These are phyloP conservation scores for Hypanus sabinus DNA, from an alignment of 2,113 vertebrate genomes.

Conservation along the genomic window DNA sequence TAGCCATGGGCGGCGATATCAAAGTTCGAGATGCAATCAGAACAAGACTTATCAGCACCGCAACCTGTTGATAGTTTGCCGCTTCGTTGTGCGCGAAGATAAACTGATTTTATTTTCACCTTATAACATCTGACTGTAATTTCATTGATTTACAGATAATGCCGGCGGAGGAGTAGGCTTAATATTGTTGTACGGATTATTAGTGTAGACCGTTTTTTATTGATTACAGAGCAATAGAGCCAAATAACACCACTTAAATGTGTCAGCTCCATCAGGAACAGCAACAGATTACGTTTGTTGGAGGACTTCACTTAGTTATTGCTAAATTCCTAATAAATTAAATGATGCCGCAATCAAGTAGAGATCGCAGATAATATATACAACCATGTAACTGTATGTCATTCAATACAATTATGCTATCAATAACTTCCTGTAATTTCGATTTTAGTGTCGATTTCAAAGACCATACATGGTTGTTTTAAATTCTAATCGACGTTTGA, in stretches of 20 bases:
- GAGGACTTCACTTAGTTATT: too few relatives aligned
- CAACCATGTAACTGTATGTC: background rate
- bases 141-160: background rate
- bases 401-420: background rate
- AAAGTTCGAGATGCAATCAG: slow-evolving; percentile 30
- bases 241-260: background rate
- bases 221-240: background rate
- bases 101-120: background rate
- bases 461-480: background rate
- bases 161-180: background rate
- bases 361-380: slow-evolving; percentile 3
- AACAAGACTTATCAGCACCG: background rate
- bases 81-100: slow-evolving; percentile 41
- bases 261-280: background rate
- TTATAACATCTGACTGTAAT: slow-evolving; percentile 6
- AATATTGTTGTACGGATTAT: background rate
- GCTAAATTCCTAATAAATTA: background rate
- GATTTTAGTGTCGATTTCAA: slow-evolving; percentile 10
- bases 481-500: background rate
- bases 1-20: slow-evolving; percentile 49
- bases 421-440: background rate
- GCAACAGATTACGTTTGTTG: background rate
- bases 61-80: slow-evolving; percentile 38
- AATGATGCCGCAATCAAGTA: background rate
- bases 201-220: background rate